These are phyloP conservation scores for Ochropacha duplaris DNA, from an alignment of 2,888 invertebrate species.

Conservation along the genomic window DNA sequence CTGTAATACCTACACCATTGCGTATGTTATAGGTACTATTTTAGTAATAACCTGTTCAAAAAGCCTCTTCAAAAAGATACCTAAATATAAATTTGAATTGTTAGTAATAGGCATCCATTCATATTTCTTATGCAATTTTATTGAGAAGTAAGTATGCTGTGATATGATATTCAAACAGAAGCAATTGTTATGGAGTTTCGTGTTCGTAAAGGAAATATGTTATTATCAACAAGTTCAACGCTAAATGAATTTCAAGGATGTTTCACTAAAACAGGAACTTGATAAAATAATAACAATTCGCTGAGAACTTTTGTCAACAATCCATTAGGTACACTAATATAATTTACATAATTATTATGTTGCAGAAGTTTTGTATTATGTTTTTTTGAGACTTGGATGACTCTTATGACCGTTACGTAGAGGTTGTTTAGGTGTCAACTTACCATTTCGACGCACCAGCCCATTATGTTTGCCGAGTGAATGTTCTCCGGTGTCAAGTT, in stretches of 20 bases:
- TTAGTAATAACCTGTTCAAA: no score
- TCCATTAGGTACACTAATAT: not conserved
- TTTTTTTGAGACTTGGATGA: not conserved
- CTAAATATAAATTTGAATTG: no score
- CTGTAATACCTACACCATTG: no score
- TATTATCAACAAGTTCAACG: slow-evolving; percentile 5
- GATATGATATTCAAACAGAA: slow-evolving; percentile 11
- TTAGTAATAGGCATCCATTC: no score
- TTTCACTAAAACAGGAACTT: slow-evolving; percentile 7
- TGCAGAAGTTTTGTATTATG: not conserved
- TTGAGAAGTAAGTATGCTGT: not conserved
- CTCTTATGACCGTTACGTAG: not conserved
- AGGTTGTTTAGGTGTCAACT: slow-evolving; percentile 39
- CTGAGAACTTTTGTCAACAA: not conserved
- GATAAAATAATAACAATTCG: slow-evolving; percentile 10
- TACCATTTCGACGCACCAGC: slow-evolving; percentile 98
- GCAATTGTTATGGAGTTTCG: not conserved
- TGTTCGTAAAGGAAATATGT: slow-evolving; percentile 6
- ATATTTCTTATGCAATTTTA: no score
- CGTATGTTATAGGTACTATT: no score
- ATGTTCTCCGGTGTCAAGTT: slow-evolving; percentile 90
- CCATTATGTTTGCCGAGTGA: slow-evolving; percentile 91
- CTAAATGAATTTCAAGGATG: slow-evolving; percentile 11
- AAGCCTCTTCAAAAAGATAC: no score
- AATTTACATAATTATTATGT: not conserved